A percentile compares a stretch with the other conserved stretches of the same genome.
Conservation (phyloP, 2,113 vertebrate genomes). For the Myxocyprinus asiaticus region DNA sequence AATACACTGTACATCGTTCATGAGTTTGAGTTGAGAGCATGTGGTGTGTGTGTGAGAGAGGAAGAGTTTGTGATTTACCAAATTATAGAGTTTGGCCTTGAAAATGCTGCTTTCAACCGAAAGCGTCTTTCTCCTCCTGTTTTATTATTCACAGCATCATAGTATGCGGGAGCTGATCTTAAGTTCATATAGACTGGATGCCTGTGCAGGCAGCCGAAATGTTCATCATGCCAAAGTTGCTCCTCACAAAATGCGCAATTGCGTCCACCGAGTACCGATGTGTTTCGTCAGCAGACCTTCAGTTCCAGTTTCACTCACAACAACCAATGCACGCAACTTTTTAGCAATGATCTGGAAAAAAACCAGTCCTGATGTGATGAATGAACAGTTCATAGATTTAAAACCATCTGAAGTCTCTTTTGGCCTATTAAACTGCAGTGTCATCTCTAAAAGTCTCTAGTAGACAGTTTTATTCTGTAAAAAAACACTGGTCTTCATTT, state of each 20-base stretch:
- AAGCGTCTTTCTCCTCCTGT: neutral
- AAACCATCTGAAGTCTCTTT: neutral
- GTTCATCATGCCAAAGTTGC: constrained; percentile 8
- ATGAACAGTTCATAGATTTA: neutral
- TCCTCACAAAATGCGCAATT: neutral
- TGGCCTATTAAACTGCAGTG: neutral
- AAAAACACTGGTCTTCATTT: constrained; percentile 43
- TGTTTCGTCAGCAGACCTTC: neutral
- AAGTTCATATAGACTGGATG: neutral
- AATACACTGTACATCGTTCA: constrained; percentile 61
- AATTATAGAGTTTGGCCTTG: too few species aligned
- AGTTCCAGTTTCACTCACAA: neutral
- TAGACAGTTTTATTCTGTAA: neutral
- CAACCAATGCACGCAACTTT: too few species aligned
- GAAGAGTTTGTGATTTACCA: too few species aligned
- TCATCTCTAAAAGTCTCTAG: neutral
- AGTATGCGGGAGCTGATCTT: constrained; percentile 14
- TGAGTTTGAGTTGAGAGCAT: neutral
- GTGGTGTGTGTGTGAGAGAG: neutral
- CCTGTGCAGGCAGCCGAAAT: neutral
- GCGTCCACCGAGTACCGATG: neutral
- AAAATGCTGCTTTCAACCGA: too few species aligned
- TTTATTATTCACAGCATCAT: constrained; percentile 17
- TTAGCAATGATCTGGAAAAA: neutral
- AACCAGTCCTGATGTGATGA: neutral